These are phyloP conservation scores for Hyaena hyaena DNA, from an alignment of 2,113 vertebrate genomes.

Conservation along the genomic window DNA sequence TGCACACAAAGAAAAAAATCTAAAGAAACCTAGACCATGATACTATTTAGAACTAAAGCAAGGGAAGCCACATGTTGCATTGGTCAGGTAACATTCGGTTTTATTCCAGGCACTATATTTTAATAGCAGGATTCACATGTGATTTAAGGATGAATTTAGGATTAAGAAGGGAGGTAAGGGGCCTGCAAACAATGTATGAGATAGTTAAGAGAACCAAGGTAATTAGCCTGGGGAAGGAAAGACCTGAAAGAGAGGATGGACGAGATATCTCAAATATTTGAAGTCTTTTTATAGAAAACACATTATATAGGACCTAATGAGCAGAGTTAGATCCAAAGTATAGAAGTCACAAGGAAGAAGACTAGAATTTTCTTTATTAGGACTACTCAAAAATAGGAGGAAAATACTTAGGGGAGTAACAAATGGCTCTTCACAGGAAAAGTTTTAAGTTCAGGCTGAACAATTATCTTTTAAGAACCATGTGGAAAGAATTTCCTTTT, in stretches of 20 bases:
- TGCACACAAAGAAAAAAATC: not conserved
- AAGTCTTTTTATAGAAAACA: not conserved
- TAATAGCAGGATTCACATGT: not conserved
- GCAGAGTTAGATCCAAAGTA: not conserved
- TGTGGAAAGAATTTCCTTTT: constrained; percentile 41
- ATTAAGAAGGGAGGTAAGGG: not conserved
- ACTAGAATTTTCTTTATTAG: constrained; percentile 20
- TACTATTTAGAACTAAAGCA: not conserved
- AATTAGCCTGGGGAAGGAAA: not conserved
- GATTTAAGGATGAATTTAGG: constrained; percentile 13
- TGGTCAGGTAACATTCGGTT: not conserved
- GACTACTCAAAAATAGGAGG: not conserved
- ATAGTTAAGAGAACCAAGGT: not conserved
- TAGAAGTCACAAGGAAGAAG: not conserved
- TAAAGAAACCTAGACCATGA: not conserved
- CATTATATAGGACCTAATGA: not conserved
- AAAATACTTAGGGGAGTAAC: not conserved
- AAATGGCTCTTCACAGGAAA: not conserved
- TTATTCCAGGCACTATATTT: not conserved
- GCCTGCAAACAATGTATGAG: not conserved
- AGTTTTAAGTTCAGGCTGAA: not conserved
- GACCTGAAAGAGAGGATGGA: not conserved
- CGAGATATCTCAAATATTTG: constrained; percentile 45
- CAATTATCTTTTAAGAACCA: not conserved
- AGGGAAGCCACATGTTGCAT: not conserved